phyloP scores from a whole-genome alignment of 1,140 invertebrate genomes.

The Hypothenemus hampei region DNA sequence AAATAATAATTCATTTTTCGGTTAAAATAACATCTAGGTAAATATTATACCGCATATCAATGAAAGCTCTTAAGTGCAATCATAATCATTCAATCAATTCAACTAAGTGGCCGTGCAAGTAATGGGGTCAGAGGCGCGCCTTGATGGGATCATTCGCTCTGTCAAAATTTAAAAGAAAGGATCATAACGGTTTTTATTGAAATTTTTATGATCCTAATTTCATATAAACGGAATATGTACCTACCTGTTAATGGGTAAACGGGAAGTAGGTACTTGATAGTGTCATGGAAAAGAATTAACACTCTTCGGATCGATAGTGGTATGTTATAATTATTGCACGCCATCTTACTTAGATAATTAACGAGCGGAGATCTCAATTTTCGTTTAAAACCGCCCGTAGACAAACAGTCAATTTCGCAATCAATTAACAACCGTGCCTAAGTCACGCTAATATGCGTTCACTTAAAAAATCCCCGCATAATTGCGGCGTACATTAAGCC shows the following conservation, averaged over 20 bases:
- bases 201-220: no score
- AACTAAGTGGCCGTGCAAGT: conserved; percentile 20
- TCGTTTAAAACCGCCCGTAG: conserved; percentile 5
- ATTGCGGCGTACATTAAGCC: conserved; percentile 12
- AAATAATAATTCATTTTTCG: conserved; percentile 20
- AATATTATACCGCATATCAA: conserved; percentile 22
- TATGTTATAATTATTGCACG: background rate
- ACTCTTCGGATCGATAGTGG: no score
- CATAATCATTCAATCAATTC: conserved; percentile 24
- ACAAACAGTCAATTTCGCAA: conserved; percentile 6
- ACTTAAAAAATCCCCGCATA: conserved; percentile 15
- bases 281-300: no score
- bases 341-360: conserved; percentile 2
- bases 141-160: conserved; percentile 5
- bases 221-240: no score
- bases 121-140: conserved; percentile 17
- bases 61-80: conserved; percentile 18
- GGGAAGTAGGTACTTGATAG: no score
- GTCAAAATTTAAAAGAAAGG: no score
- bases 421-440: conserved; percentile 18
- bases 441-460: conserved; percentile 17
- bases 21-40: conserved; percentile 23
- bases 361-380: conserved; percentile 7
- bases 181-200: no score
- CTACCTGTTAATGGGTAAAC: no score